These are phyloP conservation scores for Antitype chi DNA, from an alignment of 2,888 invertebrate species.

Conservation along the genomic window DNA sequence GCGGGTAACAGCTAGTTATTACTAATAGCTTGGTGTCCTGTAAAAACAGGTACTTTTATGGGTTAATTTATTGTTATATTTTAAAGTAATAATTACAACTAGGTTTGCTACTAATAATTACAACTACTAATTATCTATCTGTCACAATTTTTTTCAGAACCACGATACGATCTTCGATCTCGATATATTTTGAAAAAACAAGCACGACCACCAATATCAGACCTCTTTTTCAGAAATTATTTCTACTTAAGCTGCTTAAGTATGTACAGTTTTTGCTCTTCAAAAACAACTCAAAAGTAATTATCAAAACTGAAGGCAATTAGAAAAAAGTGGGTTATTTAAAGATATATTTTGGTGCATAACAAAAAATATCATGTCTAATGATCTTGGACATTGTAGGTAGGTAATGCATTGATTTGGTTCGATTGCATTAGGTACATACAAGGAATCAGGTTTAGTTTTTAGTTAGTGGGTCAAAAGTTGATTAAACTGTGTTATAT, in stretches of 20 bases:
- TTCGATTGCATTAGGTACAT: constrained; percentile 10
- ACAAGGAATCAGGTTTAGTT: not conserved
- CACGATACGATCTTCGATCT: constrained; percentile 38
- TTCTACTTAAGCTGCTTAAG: constrained; percentile 25
- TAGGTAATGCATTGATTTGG: constrained; percentile 23
- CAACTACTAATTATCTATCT: constrained; percentile 2
- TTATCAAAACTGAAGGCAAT: constrained; percentile 37
- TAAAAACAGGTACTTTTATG: not conserved
- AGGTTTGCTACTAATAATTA: not conserved
- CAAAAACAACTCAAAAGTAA: constrained; percentile 38
- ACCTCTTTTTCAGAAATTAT: constrained; percentile 31
- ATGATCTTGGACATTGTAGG: constrained; percentile 15
- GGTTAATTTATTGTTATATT: constrained; percentile 9
- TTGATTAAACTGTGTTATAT: not conserved
- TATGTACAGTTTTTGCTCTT: constrained; percentile 33
- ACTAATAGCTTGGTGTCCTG: not conserved
- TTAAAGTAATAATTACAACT: constrained; percentile 1
- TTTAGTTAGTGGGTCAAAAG: constrained; percentile 23
- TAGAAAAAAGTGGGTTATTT: constrained; percentile 36
- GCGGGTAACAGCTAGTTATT: too few species aligned
- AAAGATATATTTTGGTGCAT: constrained; percentile 10
- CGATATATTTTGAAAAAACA: constrained; percentile 35
- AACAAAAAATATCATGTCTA: constrained; percentile 14
- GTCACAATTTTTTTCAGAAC: constrained; percentile 29
- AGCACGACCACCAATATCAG: constrained; percentile 8